Conservation (phyloP, 2,888 invertebrate genomes). For the Diarsia mendica region DNA sequence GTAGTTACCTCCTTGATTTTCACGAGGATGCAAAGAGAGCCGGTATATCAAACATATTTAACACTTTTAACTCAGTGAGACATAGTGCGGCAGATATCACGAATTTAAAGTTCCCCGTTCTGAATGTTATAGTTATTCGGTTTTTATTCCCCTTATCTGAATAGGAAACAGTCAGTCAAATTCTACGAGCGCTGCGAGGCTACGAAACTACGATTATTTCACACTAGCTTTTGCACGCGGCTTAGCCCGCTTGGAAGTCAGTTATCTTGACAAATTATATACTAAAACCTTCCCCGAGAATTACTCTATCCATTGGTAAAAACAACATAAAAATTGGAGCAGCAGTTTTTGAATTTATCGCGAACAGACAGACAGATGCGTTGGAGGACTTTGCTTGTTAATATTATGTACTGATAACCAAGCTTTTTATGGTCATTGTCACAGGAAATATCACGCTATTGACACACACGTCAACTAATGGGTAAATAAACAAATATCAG, state of each 20-base stretch:
- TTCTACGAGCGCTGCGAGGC: background rate
- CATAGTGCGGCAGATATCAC: background rate
- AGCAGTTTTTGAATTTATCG: too few relatives aligned
- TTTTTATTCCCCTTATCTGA: slow-evolving; percentile 8
- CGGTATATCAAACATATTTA: background rate
- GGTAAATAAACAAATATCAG: slow-evolving; percentile 2
- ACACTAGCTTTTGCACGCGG: background rate
- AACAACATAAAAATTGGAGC: too few relatives aligned
- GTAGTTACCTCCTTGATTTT: too few relatives aligned
- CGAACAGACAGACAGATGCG: too few relatives aligned
- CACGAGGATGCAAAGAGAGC: too few relatives aligned
- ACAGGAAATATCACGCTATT: background rate
- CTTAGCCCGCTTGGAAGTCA: too few relatives aligned
- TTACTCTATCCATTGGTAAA: too few relatives aligned
- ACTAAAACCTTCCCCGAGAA: too few relatives aligned
- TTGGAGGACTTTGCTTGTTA: too few relatives aligned
- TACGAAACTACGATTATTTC: background rate
- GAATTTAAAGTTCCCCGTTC: background rate
- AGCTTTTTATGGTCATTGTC: background rate
- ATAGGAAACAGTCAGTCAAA: slow-evolving; percentile 1
- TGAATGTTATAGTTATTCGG: background rate
- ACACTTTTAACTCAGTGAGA: background rate
- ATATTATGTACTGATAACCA: background rate
- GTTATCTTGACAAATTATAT: too few relatives aligned
- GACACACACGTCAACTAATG: too few relatives aligned